A percentile compares a stretch with the other conserved stretches of the same genome.
phyloP scores from a whole-genome alignment of 2,113 vertebrate species.

The Ailuropoda melanoleuca region DNA sequence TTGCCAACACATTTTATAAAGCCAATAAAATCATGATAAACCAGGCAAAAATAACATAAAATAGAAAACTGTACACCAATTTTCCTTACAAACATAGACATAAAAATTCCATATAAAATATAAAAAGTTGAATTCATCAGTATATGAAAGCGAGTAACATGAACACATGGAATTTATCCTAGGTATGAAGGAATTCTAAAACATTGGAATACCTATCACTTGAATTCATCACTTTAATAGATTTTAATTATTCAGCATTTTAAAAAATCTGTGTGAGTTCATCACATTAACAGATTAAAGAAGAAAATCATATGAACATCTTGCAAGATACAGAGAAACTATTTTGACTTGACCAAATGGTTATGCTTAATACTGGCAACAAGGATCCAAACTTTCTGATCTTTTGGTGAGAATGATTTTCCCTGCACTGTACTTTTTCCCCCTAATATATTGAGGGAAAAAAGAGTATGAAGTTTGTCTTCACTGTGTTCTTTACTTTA shows the following conservation, averaged over 20 bases:
- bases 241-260: neutral
- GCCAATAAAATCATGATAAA: neutral
- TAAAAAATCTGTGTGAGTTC: neutral
- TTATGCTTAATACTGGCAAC: neutral
- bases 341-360: constrained; percentile 4
- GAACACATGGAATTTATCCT: neutral
- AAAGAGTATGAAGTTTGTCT: neutral
- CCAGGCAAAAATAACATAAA: neutral
- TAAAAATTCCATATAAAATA: neutral
- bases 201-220: neutral
- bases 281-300: neutral
- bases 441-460: neutral
- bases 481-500: neutral
- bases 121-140: neutral
- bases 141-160: neutral
- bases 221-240: neutral
- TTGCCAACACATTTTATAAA: neutral
- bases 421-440: neutral
- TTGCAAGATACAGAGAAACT: neutral
- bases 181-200: neutral
- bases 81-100: neutral
- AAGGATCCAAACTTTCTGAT: neutral
- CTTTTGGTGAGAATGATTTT: neutral
- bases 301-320: neutral
- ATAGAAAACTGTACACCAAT: neutral